Evolutionary conservation across 1,140 invertebrate genomes (phyloP), one percentile per base, ranked within the genome.

Genomic region (Lepidurus arcticus): DNA sequence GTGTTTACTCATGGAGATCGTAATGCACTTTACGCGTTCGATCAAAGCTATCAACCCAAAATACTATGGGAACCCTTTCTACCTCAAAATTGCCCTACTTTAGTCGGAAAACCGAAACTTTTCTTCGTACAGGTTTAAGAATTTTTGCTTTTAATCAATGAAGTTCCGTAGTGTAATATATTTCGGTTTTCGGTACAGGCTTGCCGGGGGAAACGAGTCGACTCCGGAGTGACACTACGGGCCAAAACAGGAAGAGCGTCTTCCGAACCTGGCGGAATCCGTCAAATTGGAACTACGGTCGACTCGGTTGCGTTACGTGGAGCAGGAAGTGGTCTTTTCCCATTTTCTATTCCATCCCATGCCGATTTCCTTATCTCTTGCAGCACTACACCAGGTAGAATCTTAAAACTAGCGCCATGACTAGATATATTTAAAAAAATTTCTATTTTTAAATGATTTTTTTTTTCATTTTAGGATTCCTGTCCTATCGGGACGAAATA

Each of bases 1-100:
- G 85, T 90, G 53, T 83, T 90, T 74, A 85, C 85, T 42, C 89
- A 90, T 82, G 89, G 89, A 34, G 86, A 87, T 76, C 82, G 86
- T 43, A 86, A 86, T 6, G 78, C 84, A 7, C 81, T 89, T n/a
- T 88, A 86, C 82, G 87, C 84, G 44, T 84, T 81, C 44, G 88
- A 88, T 82, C 83, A 79, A 9, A 80, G 77, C 47, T 84, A 82
- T 78, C 81, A 81, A 6, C 80, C 82, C 10, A 84, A 87, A 45
- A 79, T 82, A 11, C 79, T 90, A 6, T 85, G 88, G 81, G 82
- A 83, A 73, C 84, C 84, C n/a, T 88, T 90, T 80, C 86, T 86
- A 78, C 87, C 86, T 11, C 82, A 88, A 78, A 84, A 83, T 16
- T 89, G 89, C 81, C 82, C 81, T 11, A 81, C 85, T 75, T 82